Base-by-base conservation (phyloP, 2,113 vertebrate species). In the Xiphophorus hellerii region DNA sequence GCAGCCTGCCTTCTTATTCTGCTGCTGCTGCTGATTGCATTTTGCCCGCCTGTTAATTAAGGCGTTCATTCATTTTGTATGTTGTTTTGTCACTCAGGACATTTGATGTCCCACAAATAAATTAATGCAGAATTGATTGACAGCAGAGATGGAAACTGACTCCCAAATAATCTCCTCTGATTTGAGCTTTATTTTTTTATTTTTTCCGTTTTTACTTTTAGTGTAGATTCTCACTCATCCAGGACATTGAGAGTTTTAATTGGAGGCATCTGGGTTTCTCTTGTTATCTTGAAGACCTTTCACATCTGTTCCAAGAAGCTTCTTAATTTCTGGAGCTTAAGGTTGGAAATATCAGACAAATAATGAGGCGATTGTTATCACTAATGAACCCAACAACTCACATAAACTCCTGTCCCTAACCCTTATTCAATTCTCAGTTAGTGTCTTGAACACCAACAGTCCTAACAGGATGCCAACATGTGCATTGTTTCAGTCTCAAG, bases 21-120 rank as follows among this genome's bases (percentile, higher is more conserved):
- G 86, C 73, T 64, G 84, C 73, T 64, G 84, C 73, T 64, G 63
- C 62, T 80, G 80, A 84, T 61, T 78, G 74, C 62, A 67, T 22
- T 71, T 75, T 2, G 25, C 62, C 33, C 4, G 15, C 83, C 72
- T 67, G 71, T 71, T 88, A 84, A 87, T 87, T 69, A 76, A 84
- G 73, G 62, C 44, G 8, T 87, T 82, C 75, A 81, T 90, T 88
- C 71, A 83, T 82, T 83, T 77, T 88, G 58, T 51, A 72, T 51
- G 65, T 28, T 30, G 70, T 33, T 74, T 84, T 84, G 39, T 86
- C 67, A 64, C 87, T 80, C 71, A 51, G 71, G 71, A 84, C 75
- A 66, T 82, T 85, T 87, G 54, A 82, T 76, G 70, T 84, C 77
- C 77, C 77, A 69, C 72, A 72, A 67, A 87, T 83, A 54, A 88